Percentiles rank a stretch among this genome's conserved stretches.
These are phyloP conservation scores for Lates calcarifer DNA, from an alignment of 2,113 vertebrate species.

Conservation along the genomic window DNA sequence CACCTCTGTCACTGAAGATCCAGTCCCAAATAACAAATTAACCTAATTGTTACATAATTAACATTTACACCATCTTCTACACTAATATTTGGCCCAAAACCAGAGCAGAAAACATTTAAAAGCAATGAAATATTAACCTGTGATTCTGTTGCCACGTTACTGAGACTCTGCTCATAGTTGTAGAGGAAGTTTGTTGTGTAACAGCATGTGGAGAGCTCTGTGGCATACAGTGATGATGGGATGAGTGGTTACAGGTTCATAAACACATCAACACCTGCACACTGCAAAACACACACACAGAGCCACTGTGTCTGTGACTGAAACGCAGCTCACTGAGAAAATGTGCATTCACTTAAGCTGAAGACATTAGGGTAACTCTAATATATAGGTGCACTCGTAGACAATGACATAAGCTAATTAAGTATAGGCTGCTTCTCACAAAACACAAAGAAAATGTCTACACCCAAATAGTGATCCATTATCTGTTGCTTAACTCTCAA, in stretches of 20 bases:
- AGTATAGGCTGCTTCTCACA: constrained; percentile 7
- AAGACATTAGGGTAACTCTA: constrained; percentile 22
- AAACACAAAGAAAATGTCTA: not conserved
- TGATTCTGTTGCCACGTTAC: constrained; percentile 7
- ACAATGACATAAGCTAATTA: constrained; percentile 35
- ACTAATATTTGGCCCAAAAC: not conserved
- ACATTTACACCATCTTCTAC: not conserved
- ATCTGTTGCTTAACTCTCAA: not conserved
- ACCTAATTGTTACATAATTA: not conserved
- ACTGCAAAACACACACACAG: constrained; percentile 21
- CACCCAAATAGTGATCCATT: not conserved
- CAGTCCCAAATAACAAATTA: not conserved
- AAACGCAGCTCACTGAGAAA: not conserved
- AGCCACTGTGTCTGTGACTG: constrained; percentile 3
- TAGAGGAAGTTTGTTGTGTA: not conserved
- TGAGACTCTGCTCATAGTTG: not conserved
- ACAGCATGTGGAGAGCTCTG: constrained; percentile 24
- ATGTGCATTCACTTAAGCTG: not conserved
- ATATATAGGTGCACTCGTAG: constrained; percentile 10
- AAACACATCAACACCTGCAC: constrained; percentile 38
- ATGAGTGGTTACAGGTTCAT: constrained; percentile 29
- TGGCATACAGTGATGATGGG: constrained; percentile 28
- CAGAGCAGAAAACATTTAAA: not conserved
- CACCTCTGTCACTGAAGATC: not conserved
- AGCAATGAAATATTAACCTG: constrained; percentile 3